Percentiles rank a stretch among this genome's conserved stretches.
These are phyloP conservation scores for Peromyscus attwateri DNA, from an alignment of 2,797 vertebrate species.

Conservation along the genomic window DNA sequence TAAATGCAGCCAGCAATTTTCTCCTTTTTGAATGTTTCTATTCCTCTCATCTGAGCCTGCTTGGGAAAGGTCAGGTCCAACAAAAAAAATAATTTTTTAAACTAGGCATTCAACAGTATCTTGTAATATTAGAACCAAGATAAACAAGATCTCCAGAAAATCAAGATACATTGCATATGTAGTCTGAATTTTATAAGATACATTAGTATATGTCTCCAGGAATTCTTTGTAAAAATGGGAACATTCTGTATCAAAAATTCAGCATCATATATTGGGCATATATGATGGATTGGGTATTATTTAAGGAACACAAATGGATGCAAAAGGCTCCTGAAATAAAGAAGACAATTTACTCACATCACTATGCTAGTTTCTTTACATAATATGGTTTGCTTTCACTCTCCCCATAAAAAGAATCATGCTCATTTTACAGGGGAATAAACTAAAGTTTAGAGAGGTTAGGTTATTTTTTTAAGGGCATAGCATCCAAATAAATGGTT, in stretches of 20 bases:
- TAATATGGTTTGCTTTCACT: conserved; percentile 8
- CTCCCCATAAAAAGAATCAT: background rate
- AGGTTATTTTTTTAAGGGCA: background rate
- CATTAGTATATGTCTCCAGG: background rate
- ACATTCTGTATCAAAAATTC: conserved; percentile 7
- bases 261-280: background rate
- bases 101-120: background rate
- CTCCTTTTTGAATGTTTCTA: conserved; percentile 38
- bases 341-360: background rate
- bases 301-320: background rate
- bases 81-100: background rate
- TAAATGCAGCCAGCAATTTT: conserved; percentile 48
- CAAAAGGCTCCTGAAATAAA: background rate
- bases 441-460: conserved; percentile 1
- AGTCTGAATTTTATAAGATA: conserved; percentile 4
- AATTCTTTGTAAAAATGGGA: background rate
- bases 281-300: background rate
- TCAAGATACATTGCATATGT: background rate
- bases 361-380: background rate
- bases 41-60: background rate
- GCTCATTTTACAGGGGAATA: background rate
- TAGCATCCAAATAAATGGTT: background rate
- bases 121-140: background rate
- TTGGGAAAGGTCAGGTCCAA: conserved; percentile 17
- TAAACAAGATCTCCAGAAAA: background rate